Base-by-base conservation (phyloP, 2,797 vertebrate species). In the Enteromius radiatus region DNA sequence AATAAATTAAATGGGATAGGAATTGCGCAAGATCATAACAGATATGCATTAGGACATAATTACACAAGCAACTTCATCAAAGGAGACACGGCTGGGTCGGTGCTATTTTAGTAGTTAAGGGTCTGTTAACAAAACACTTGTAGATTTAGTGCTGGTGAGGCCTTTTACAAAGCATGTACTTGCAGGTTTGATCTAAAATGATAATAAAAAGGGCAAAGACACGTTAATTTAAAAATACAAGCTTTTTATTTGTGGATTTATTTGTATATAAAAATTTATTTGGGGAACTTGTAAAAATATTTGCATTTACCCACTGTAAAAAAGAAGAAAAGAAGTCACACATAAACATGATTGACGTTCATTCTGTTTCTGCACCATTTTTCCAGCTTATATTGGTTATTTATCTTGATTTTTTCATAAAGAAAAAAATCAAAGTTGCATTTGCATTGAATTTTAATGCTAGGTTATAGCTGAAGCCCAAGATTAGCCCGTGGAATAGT, bases 401-500 rank as follows among this genome's bases (percentile, higher is more conserved):
- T 43, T 2, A 45, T 64, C 33, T 12, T 23, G 4, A 4, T 38
- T 64, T 33, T 3, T 63, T 6, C 2, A 28, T 28, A 14, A 26
- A 28, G 56, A 23, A 11, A 56, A 23, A 23, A 11, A 31, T 76
- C 15, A 38, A 49, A 77, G 68, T 78, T 6, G 17, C n/a, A 52
- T 49, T 19, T 45, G 49, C 19, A 59, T 59, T 49, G 43, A 28
- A 28, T 14, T 49, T 74, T 81, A 81, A 81, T 81, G 68, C 69
- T 47, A 6, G 14, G 23, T 47, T 70, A 23, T 6, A 19, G 10
- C 28, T 47, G 0, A 63, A 63, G 41, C 56, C 49, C 69, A 31
- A 28, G 49, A 38, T 11, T 21, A 63, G 6, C 21, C 12, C 0
- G 3, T 9, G 28, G 61, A 31, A 31, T 64, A 33, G 31, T 19